Evolutionary conservation across 92 coral and sea anemone species (phyloP).

Genomic region (Palythoa grandis): DNA sequence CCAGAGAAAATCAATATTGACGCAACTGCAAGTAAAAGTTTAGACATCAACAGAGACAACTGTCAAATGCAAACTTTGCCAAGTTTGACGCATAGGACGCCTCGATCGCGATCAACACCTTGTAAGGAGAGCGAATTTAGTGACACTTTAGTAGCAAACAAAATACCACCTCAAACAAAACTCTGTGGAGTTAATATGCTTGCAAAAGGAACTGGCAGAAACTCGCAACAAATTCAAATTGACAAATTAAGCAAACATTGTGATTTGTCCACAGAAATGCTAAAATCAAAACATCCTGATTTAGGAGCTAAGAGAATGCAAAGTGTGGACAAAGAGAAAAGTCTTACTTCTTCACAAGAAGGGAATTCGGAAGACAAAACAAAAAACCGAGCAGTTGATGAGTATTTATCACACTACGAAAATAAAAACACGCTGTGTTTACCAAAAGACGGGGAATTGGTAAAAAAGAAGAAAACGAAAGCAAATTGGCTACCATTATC

Average conservation of each 20-base stretch:
- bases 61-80: neutral
- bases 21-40: neutral
- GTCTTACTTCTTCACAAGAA: no score
- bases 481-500: neutral
- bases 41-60: neutral
- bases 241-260: neutral
- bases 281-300: neutral
- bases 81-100: neutral
- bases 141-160: neutral
- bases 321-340: neutral
- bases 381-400: neutral
- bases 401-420: neutral
- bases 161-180: neutral
- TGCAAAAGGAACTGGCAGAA: neutral
- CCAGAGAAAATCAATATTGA: neutral
- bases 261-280: neutral
- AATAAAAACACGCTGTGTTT: neutral
- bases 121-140: neutral
- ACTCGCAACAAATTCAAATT: neutral
- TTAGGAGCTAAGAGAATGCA: neutral
- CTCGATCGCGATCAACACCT: neutral
- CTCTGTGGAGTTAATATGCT: neutral
- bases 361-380: neutral
- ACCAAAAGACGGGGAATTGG: neutral
- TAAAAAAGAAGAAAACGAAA: slow-evolving; percentile 6